Evolutionary conservation across 2,797 vertebrate genomes (phyloP).

Genomic region (Xenops minutus): DNA sequence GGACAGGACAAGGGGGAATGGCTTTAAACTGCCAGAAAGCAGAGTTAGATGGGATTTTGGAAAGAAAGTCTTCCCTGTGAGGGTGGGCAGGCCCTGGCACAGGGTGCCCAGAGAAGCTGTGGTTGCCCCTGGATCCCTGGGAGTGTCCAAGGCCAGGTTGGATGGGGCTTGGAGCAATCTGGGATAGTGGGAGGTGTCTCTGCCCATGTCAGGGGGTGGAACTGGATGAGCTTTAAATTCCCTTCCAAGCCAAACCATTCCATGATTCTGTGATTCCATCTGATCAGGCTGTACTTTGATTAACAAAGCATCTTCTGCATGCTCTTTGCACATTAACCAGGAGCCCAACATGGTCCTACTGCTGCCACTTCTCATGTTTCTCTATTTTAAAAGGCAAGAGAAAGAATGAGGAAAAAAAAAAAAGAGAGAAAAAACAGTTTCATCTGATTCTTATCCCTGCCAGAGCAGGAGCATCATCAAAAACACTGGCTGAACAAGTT

Average conservation of each 20-base stretch:
- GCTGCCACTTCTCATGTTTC: neutral
- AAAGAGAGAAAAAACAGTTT: neutral
- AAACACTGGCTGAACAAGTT: neutral
- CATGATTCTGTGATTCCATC: neutral
- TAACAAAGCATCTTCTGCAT: neutral
- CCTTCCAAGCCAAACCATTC: neutral
- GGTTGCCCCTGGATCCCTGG: neutral
- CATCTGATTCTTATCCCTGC: neutral
- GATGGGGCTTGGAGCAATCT: neutral
- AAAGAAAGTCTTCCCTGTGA: fast-evolving
- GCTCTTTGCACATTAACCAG: neutral
- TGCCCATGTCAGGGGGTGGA: neutral
- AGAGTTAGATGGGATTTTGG: fast-evolving
- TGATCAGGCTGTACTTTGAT: neutral
- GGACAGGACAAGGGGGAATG: neutral
- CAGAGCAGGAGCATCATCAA: neutral
- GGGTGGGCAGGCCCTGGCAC: neutral
- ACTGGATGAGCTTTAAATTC: fast-evolving
- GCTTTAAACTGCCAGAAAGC: neutral
- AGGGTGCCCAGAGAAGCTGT: neutral
- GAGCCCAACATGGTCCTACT: neutral
- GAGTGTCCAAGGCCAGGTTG: fast-evolving
- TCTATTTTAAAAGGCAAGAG: neutral
- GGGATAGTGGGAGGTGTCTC: neutral
- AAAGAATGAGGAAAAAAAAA: fast-evolving